Base-by-base conservation (phyloP, 2,888 invertebrate genomes). In the Eupelmus urozonus region DNA sequence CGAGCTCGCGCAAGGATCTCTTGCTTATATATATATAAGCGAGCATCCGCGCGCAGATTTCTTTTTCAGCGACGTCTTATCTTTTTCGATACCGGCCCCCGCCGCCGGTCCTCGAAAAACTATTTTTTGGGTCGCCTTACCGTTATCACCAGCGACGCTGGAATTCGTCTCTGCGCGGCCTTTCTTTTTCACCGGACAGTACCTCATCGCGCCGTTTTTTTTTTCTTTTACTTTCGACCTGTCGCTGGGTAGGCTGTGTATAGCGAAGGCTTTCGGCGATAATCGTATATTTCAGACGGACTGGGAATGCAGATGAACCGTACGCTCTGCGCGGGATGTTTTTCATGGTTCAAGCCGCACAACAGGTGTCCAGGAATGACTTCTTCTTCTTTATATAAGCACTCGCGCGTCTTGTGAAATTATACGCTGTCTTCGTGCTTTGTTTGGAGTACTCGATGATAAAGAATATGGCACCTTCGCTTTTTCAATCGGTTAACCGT, bases 101-200 rank as follows among this genome's bases (percentile, higher is more conserved):
- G 16, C 16, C 16, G 2, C 13, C 13, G 7, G 4, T 45, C 34
- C 9, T 23, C 57, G 69, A 57, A 69, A 57, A 57, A 57, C 66
- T 27, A 55, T 77, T 65, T 78, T 79, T 67, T 49, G 72, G 79
- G 79, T 76, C 79, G 72, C 40, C 69, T 63, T 79, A 76, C 79
- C 76, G 79, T 79, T 79, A 79, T 76, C 79, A 74, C 5, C 70
- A 66, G 18, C n/a, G 34, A 11, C 53, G 18, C 13, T 45, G 16
- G 16, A 13, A 45, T 45, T 45, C 45, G 45, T 45, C 16, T 45
- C 45, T 45, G 18, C 34, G 23, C 55, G n/a, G 42, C 57, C 20
- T 71, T 18, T 60, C 34, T 29, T 60, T 60, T 60, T 60, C 59
- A 1, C 7, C 18, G 23, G 25, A 23, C 11, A 3, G 55, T 25